Percentiles rank a stretch among this genome's conserved stretches.
phyloP scores from a whole-genome alignment of 2,113 vertebrate species.

The Scolopax mira region DNA sequence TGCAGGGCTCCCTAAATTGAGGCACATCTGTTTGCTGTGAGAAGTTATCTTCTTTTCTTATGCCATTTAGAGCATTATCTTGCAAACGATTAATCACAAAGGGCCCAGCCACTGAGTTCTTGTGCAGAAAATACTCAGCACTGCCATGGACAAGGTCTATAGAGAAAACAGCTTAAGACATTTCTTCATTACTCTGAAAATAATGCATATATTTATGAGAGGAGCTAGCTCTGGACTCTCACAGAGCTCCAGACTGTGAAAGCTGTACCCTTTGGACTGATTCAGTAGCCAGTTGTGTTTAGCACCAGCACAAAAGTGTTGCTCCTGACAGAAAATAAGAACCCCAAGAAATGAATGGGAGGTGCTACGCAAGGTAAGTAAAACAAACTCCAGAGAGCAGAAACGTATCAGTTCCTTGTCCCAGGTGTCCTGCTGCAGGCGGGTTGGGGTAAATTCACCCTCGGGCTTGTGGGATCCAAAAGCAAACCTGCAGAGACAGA shows the following conservation, averaged over 20 bases:
- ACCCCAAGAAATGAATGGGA: not conserved
- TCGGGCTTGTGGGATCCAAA: not conserved
- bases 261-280: not conserved
- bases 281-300: not conserved
- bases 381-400: not conserved
- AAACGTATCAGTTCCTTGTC: not conserved
- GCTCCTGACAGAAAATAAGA: not conserved
- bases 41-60: not conserved
- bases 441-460: not conserved
- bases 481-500: not conserved
- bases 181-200: not conserved
- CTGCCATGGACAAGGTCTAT: not conserved
- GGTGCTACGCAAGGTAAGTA: not conserved
- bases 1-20: not conserved
- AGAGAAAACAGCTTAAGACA: not conserved
- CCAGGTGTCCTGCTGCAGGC: fast-evolving
- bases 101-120: not conserved
- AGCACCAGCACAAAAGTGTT: not conserved
- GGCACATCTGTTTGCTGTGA: not conserved
- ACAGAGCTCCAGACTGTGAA: not conserved
- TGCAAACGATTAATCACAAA: not conserved
- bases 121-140: not conserved
- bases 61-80: not conserved
- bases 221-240: not conserved
- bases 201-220: not conserved